Percentiles rank a stretch among this genome's conserved stretches.
Conservation (phyloP, 2,888 invertebrate genomes). For the Tetramorium bicarinatum region DNA sequence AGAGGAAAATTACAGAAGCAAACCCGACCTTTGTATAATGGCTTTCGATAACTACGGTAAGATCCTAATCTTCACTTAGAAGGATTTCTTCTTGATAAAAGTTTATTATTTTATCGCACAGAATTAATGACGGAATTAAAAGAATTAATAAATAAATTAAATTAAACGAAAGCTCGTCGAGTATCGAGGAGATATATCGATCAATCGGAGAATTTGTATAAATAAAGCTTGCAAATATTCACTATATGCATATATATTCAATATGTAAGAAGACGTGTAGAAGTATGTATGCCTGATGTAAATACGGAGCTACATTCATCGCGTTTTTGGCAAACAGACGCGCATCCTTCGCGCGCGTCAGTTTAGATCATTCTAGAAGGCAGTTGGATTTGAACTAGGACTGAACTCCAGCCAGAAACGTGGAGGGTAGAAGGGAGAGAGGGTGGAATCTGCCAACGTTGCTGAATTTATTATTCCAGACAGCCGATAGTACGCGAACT, state of each 20-base stretch:
- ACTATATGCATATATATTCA: background rate
- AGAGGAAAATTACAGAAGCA: slow-evolving; percentile 1
- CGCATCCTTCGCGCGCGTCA: slow-evolving; percentile 4
- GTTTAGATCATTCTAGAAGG: background rate
- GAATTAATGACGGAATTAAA: background rate
- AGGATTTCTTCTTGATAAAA: background rate
- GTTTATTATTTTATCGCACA: background rate
- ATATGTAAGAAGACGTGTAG: background rate
- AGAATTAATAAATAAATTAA: background rate
- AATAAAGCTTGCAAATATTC: background rate
- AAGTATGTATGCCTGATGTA: background rate
- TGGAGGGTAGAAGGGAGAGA: background rate
- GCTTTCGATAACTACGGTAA: background rate
- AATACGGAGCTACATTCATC: background rate
- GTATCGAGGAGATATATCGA: background rate
- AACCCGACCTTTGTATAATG: background rate
- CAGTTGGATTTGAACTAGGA: background rate
- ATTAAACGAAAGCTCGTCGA: background rate
- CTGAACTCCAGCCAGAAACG: slow-evolving; percentile 18
- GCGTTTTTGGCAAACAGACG: slow-evolving; percentile 5
- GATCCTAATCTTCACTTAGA: background rate
- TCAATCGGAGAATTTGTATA: background rate
- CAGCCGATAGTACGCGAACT: slow-evolving; percentile 33
- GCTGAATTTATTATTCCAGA: slow-evolving; percentile 47
- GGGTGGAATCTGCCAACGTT: slow-evolving; percentile 17